A percentile compares a stretch with the other conserved stretches of the same genome.
Evolutionary conservation across 2,113 vertebrate genomes (phyloP).

Genomic region (Callorhinus ursinus): DNA sequence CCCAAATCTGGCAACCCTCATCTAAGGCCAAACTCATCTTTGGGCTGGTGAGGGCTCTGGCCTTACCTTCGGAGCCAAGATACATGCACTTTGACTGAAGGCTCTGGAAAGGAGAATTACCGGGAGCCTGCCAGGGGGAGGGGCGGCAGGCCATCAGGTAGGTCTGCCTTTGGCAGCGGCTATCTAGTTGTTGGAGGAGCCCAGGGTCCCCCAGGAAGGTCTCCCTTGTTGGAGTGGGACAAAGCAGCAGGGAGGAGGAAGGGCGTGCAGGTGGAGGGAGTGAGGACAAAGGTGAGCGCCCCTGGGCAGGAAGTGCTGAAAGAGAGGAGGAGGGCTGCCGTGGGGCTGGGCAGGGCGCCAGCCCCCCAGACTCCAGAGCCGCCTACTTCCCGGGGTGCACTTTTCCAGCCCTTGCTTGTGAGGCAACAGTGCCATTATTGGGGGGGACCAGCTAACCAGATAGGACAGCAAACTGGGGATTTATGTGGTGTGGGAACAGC

Average conservation of each 20-base stretch:
- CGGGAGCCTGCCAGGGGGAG: background rate
- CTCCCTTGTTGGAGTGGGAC: background rate
- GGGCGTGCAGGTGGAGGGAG: background rate
- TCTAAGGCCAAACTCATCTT: background rate
- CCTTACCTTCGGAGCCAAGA: background rate
- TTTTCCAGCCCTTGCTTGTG: background rate
- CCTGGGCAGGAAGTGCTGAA: constrained; percentile 20
- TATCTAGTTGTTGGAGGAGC: background rate
- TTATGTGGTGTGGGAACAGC: constrained; percentile 80
- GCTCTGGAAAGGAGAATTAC: background rate
- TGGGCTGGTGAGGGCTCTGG: background rate
- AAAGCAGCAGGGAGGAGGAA: background rate
- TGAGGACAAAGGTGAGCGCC: background rate
- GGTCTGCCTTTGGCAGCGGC: background rate
- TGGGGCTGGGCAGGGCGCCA: background rate
- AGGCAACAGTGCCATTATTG: constrained; percentile 36
- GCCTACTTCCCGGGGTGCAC: background rate
- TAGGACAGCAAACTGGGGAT: constrained; percentile 66
- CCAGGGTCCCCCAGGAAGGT: background rate
- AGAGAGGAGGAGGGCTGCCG: background rate
- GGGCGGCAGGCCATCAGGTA: background rate
- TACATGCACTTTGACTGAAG: background rate
- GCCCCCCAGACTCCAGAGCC: background rate
- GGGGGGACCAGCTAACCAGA: constrained; percentile 63
- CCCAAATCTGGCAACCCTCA: background rate